These are phyloP conservation scores for Neoascia interrupta DNA, from an alignment of 2,888 invertebrate genomes.

Conservation along the genomic window DNA sequence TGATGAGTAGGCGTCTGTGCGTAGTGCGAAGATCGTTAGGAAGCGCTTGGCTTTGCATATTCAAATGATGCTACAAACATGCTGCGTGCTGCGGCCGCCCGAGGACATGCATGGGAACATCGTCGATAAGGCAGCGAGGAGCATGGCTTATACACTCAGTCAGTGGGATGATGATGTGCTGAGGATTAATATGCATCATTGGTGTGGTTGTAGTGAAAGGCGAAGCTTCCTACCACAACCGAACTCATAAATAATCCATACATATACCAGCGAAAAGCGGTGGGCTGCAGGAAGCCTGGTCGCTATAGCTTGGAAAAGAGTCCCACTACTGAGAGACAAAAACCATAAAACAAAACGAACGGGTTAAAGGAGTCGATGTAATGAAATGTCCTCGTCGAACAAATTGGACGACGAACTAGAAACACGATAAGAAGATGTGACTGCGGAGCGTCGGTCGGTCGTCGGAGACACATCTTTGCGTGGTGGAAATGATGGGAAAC, in stretches of 20 bases:
- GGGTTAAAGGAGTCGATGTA: slow-evolving; percentile 34
- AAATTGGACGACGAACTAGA: slow-evolving; percentile 55
- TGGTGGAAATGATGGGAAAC: slow-evolving; percentile 11
- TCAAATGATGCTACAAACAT: slow-evolving; percentile 60
- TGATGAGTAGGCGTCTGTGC: slow-evolving; percentile 78
- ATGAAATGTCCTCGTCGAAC: slow-evolving; percentile 64
- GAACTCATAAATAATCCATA: slow-evolving; percentile 45
- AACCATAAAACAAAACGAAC: slow-evolving; percentile 7
- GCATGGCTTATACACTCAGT: slow-evolving; percentile 3
- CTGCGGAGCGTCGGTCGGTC: neutral
- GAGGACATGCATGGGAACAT: slow-evolving; percentile 67
- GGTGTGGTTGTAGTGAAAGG: slow-evolving; percentile 41
- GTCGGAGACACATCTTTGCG: neutral
- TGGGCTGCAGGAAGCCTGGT: neutral
- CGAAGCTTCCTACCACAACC: slow-evolving; percentile 53
- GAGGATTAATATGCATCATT: slow-evolving; percentile 67
- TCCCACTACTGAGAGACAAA: neutral
- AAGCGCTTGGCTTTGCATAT: slow-evolving; percentile 58
- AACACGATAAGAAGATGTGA: slow-evolving; percentile 51
- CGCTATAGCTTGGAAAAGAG: neutral
- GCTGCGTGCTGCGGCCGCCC: no score
- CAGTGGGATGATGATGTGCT: slow-evolving; percentile 58
- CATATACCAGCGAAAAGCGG: slow-evolving; percentile 17
- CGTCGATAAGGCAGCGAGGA: slow-evolving; percentile 41
- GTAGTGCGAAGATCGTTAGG: slow-evolving; percentile 74